Conservation (phyloP, 37 sponge, comb jelly and placozoan species). For the Axinella damicornis region DNA sequence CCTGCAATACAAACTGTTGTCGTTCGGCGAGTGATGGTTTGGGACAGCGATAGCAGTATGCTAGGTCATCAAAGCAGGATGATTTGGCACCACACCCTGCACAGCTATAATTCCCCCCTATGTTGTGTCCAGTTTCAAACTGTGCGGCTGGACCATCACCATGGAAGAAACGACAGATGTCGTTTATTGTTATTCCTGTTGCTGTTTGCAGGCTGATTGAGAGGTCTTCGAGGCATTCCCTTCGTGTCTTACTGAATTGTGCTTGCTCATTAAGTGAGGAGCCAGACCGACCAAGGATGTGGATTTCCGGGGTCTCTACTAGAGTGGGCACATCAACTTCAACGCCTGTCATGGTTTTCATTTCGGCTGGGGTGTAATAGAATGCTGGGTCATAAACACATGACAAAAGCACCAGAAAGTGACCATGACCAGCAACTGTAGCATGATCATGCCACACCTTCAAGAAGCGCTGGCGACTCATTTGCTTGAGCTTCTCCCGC, state of each 20-base stretch:
- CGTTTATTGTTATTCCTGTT: constrained; percentile 1
- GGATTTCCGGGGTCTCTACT: too few relatives aligned
- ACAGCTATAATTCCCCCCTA: constrained; percentile 30
- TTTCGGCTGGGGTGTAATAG: too few relatives aligned
- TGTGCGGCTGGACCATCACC: constrained; percentile 36
- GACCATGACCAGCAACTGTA: too few relatives aligned
- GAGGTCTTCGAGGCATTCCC: neutral
- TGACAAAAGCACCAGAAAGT: too few relatives aligned
- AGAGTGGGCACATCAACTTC: too few relatives aligned
- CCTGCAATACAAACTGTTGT: constrained; percentile 7
- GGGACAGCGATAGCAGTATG: constrained; percentile 5
- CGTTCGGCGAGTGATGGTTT: constrained; percentile 1
- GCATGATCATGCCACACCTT: constrained; percentile 43
- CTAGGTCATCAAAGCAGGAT: constrained; percentile 17
- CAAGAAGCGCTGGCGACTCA: constrained; percentile 4
- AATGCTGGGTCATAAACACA: too few relatives aligned
- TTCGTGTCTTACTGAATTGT: constrained; percentile 1
- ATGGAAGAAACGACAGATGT: constrained; percentile 32
- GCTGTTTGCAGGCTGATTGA: neutral
- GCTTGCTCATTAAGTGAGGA: constrained; percentile 11
- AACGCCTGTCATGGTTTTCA: too few relatives aligned
- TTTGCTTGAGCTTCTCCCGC: neutral
- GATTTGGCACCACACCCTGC: constrained; percentile 33
- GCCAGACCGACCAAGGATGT: constrained; percentile 28
- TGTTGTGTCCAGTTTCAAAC: constrained; percentile 32